Conservation (phyloP, 1,140 invertebrate species). For the Drosophila gunungcola region DNA sequence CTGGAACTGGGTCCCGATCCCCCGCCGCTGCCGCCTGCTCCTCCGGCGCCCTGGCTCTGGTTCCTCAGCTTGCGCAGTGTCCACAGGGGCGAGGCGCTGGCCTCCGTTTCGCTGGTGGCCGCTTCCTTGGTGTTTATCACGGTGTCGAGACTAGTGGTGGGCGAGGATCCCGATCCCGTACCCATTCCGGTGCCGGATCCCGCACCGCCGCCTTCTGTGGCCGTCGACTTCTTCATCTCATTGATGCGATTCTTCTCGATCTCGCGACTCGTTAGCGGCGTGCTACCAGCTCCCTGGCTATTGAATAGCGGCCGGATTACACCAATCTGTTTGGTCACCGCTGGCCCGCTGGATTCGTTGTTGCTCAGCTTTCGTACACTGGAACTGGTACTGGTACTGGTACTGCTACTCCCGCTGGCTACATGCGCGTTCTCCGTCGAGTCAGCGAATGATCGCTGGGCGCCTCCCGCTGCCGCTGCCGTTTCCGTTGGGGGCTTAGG, state of each 20-base stretch:
- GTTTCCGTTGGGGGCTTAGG: constrained; percentile 85
- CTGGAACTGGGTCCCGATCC: constrained; percentile 44
- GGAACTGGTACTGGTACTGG: constrained; percentile 13
- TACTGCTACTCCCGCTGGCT: constrained; percentile 59
- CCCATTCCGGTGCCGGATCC: constrained; percentile 37
- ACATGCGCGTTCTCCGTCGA: constrained; percentile 74
- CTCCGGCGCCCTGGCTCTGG: constrained; percentile 32
- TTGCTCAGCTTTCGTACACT: constrained; percentile 41
- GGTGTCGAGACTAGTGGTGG: constrained; percentile 68
- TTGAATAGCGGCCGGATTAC: constrained; percentile 74
- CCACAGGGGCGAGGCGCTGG: constrained; percentile 65
- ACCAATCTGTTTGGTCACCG: constrained; percentile 85
- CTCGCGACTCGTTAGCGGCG: constrained; percentile 87
- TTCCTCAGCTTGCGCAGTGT: constrained; percentile 63
- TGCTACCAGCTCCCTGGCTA: constrained; percentile 30
- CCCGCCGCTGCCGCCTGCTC: constrained; percentile 25
- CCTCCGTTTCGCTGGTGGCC: constrained; percentile 83
- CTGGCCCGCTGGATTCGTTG: constrained; percentile 86
- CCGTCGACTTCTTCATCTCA: constrained; percentile 86
- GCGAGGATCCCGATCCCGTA: constrained; percentile 30
- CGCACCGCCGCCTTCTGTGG: constrained; percentile 55
- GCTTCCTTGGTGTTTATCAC: constrained; percentile 83
- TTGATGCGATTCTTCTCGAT: constrained; percentile 91
- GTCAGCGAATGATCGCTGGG: constrained; percentile 69
- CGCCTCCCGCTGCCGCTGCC: constrained; percentile 46